Conservation (phyloP, 92 coral and sea anemone species). For the Epizoanthus scotinus region DNA sequence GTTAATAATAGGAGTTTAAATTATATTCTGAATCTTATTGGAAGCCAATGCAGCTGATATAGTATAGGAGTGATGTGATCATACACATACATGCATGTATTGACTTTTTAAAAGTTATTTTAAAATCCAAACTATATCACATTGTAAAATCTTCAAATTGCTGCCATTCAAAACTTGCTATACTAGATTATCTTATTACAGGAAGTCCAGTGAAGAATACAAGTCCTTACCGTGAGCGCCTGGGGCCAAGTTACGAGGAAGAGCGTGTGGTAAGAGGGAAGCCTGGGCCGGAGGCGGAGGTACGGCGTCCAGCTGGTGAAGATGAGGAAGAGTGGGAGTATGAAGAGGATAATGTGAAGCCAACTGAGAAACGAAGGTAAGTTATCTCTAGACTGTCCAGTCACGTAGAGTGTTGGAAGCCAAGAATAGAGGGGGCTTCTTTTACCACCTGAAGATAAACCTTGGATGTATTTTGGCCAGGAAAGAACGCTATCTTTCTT, state of each 20-base stretch:
- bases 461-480: too few species aligned
- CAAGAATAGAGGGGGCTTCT: too few species aligned
- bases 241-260: constrained; percentile 64
- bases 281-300: constrained; percentile 47
- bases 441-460: too few species aligned
- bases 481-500: too few species aligned
- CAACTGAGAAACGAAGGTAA: constrained; percentile 43
- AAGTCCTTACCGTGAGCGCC: constrained; percentile 76
- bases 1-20: too few species aligned
- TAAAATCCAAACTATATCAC: too few species aligned
- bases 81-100: too few species aligned
- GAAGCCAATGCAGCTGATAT: too few species aligned
- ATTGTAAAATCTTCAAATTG: constrained; percentile 2
- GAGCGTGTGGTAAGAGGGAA: constrained; percentile 62
- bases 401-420: too few species aligned
- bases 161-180: not conserved
- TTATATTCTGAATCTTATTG: too few species aligned
- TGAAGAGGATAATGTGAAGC: constrained; percentile 71
- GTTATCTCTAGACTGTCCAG: not conserved
- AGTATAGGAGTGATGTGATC: too few species aligned
- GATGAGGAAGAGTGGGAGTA: constrained; percentile 90
- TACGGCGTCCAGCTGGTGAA: constrained; percentile 72
- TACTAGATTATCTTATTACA: not conserved
- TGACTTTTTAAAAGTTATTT: too few species aligned
- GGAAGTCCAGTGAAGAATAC: constrained; percentile 46